A percentile compares a stretch with the other conserved stretches of the same genome.
phyloP scores from a whole-genome alignment of 2,797 vertebrate genomes.

The Bovichtus variegatus region DNA sequence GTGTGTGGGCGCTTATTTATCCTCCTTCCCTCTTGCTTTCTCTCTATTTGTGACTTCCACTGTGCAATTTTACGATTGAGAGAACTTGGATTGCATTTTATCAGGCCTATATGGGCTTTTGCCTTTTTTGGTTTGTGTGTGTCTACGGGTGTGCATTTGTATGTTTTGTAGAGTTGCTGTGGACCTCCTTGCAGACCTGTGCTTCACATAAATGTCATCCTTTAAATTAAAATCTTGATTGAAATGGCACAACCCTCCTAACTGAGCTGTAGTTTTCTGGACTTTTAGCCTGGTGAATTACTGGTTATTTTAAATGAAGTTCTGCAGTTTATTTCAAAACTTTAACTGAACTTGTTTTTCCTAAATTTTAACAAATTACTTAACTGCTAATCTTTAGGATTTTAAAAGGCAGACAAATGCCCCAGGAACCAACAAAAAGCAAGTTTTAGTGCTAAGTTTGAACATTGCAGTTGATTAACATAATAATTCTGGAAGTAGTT shows the following conservation, averaged over 20 bases:
- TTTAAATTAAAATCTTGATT: slow-evolving; percentile 15
- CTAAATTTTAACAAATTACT: not conserved
- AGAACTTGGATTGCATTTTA: slow-evolving; percentile 68
- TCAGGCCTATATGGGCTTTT: slow-evolving; percentile 37
- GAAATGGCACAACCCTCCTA: not conserved
- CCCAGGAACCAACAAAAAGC: not conserved
- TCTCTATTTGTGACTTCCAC: slow-evolving; percentile 61
- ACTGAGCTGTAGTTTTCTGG: not conserved
- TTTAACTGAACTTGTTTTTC: not conserved
- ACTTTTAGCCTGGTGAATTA: not conserved
- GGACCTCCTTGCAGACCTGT: slow-evolving; percentile 2
- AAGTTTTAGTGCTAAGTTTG: not conserved
- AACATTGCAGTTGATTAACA: slow-evolving; percentile 8
- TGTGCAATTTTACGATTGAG: slow-evolving; percentile 74
- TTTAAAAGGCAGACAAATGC: not conserved
- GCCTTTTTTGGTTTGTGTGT: slow-evolving; percentile 26
- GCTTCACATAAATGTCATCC: not conserved
- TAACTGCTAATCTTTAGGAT: not conserved
- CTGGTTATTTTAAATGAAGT: not conserved
- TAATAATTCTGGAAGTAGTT: slow-evolving; percentile 18
- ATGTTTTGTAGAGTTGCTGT: slow-evolving; percentile 1
- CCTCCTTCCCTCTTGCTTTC: slow-evolving; percentile 29
- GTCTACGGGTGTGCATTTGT: slow-evolving; percentile 1
- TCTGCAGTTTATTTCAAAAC: not conserved
- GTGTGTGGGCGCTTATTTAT: slow-evolving; percentile 37